phyloP scores from a whole-genome alignment of 2,113 vertebrate species.

The Glaucidium brasilianum region DNA sequence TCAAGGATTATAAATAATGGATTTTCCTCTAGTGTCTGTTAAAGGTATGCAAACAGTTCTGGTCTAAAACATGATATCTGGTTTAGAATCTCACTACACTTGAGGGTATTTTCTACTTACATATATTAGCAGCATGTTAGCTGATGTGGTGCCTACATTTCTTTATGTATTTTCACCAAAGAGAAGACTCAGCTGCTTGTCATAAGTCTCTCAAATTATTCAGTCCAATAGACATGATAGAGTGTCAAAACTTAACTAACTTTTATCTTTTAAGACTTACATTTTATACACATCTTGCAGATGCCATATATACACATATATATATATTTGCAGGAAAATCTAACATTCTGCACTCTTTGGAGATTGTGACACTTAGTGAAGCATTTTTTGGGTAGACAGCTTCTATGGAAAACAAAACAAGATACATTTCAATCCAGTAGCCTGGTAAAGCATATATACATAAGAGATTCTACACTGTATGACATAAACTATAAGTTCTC shows the following conservation, averaged over 20 bases:
- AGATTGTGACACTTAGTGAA: neutral
- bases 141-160: neutral
- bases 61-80: neutral
- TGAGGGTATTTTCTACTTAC: neutral
- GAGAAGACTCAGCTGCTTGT: neutral
- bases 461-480: neutral
- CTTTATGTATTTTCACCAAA: neutral
- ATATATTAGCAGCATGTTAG: neutral
- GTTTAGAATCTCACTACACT: neutral
- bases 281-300: neutral
- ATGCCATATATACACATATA: neutral
- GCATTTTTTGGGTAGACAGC: neutral
- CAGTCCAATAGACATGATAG: neutral
- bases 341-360: neutral
- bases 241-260: neutral
- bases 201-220: neutral
- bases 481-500: neutral
- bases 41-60: neutral
- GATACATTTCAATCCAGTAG: neutral
- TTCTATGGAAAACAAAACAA: neutral
- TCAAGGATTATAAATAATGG: constrained; percentile 25
- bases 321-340: neutral
- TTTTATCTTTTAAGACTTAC: neutral
- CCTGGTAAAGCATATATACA: neutral
- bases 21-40: neutral